These are phyloP conservation scores for Orthonevra nobilis DNA, from an alignment of 2,888 invertebrate species.

Conservation along the genomic window DNA sequence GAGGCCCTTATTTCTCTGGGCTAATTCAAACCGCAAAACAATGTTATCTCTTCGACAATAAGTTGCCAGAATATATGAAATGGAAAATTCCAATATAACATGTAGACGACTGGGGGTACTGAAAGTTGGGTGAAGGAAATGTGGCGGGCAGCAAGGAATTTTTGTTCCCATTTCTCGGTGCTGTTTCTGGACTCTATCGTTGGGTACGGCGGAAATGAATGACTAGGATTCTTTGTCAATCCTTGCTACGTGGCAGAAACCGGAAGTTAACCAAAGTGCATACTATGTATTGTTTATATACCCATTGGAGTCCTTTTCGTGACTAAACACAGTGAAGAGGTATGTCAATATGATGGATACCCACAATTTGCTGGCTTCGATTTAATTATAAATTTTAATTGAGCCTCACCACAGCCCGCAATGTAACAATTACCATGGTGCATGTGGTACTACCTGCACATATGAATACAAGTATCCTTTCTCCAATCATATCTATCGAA, in stretches of 20 bases:
- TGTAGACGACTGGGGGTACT: slow-evolving; percentile 8
- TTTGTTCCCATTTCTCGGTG: slow-evolving; percentile 35
- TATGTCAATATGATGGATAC: slow-evolving; percentile 27
- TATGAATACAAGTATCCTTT: no score
- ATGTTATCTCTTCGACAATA: slow-evolving; percentile 70
- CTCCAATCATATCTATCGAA: slow-evolving; percentile 12
- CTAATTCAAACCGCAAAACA: slow-evolving; percentile 71
- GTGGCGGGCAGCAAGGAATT: slow-evolving; percentile 42
- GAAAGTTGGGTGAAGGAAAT: slow-evolving; percentile 11
- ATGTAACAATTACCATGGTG: slow-evolving; percentile 42
- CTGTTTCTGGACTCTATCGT: slow-evolving; percentile 48
- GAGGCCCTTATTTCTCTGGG: slow-evolving; percentile 19
- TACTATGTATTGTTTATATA: slow-evolving; percentile 6
- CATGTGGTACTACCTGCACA: slow-evolving; percentile 21
- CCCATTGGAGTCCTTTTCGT: slow-evolving; percentile 42
- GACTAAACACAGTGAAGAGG: slow-evolving; percentile 55
- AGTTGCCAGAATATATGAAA: slow-evolving; percentile 70
- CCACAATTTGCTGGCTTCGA: slow-evolving; percentile 29
- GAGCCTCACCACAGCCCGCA: slow-evolving; percentile 40
- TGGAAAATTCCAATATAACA: slow-evolving; percentile 69
- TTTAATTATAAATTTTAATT: slow-evolving; percentile 63
- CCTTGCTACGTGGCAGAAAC: slow-evolving; percentile 32
- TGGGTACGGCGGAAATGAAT: slow-evolving; percentile 57
- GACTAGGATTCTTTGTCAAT: slow-evolving; percentile 66
- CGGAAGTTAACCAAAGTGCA: slow-evolving; percentile 61